A percentile compares a stretch with the other conserved stretches of the same genome.
These are phyloP conservation scores for Phaethornis superciliosus DNA, from an alignment of 2,113 vertebrate species.

Conservation along the genomic window DNA sequence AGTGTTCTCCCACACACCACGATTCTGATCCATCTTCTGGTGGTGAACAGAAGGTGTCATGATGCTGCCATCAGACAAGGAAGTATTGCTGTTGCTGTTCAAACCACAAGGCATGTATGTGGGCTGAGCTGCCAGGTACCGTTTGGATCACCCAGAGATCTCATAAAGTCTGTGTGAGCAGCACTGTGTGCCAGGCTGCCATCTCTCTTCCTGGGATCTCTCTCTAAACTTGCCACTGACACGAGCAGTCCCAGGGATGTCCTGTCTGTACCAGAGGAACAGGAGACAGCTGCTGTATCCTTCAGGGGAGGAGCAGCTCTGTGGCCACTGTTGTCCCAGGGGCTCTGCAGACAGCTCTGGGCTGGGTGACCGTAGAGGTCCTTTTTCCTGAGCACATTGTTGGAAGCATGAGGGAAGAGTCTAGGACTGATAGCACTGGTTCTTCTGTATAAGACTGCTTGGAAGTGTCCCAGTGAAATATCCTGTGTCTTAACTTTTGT, in stretches of 20 bases:
- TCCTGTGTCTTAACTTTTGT: not conserved
- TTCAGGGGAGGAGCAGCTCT: not conserved
- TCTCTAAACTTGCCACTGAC: not conserved
- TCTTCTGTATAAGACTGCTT: not conserved
- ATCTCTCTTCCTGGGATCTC: not conserved
- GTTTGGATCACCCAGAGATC: no score
- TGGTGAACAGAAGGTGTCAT: rapidly evolving
- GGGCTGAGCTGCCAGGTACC: not conserved
- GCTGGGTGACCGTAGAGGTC: not conserved
- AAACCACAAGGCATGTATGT: not conserved
- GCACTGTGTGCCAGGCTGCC: not conserved
- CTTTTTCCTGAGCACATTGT: not conserved
- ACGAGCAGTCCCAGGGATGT: not conserved
- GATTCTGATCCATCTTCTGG: not conserved
- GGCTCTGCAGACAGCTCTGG: rapidly evolving
- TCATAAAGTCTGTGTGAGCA: no score
- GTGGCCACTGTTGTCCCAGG: not conserved
- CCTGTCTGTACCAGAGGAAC: not conserved
- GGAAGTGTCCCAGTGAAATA: not conserved
- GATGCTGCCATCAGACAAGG: not conserved
- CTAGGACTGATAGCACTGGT: not conserved
- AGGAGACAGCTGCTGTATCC: not conserved
- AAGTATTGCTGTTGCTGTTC: not conserved
- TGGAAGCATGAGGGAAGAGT: not conserved
- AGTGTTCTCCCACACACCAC: rapidly evolving